These are phyloP conservation scores for Argentina silus DNA, from an alignment of 2,797 vertebrate species.

Conservation along the genomic window DNA sequence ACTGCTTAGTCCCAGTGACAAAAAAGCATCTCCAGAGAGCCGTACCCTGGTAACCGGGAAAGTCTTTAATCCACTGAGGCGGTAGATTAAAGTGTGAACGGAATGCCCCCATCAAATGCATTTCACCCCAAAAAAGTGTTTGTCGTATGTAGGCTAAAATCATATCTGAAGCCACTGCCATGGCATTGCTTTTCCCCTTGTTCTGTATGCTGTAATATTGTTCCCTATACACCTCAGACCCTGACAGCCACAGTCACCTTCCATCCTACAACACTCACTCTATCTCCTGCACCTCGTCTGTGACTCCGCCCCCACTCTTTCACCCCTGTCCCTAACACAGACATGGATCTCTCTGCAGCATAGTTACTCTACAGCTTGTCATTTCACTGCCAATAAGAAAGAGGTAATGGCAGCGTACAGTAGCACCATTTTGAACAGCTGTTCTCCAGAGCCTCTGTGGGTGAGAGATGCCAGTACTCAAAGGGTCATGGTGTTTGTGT, in stretches of 20 bases:
- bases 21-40: too few species aligned
- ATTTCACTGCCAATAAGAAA: neutral
- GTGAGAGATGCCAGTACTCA: neutral
- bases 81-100: too few species aligned
- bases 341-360: neutral
- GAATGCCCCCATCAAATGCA: too few species aligned
- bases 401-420: neutral
- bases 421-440: neutral
- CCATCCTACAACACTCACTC: constrained; percentile 2
- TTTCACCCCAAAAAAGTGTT: too few species aligned
- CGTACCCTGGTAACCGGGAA: too few species aligned
- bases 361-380: neutral
- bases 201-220: too few species aligned
- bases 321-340: neutral
- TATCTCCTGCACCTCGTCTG: neutral
- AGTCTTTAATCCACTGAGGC: too few species aligned
- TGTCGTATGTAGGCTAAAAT: too few species aligned
- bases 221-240: too few species aligned
- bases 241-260: constrained; percentile 8
- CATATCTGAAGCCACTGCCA: too few species aligned
- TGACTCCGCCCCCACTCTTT: neutral
- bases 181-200: too few species aligned
- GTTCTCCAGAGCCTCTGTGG: neutral
- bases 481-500: neutral
- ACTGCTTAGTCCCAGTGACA: too few species aligned